Base-by-base conservation (phyloP, 1,140 invertebrate species). In the Chelonus insularis region DNA sequence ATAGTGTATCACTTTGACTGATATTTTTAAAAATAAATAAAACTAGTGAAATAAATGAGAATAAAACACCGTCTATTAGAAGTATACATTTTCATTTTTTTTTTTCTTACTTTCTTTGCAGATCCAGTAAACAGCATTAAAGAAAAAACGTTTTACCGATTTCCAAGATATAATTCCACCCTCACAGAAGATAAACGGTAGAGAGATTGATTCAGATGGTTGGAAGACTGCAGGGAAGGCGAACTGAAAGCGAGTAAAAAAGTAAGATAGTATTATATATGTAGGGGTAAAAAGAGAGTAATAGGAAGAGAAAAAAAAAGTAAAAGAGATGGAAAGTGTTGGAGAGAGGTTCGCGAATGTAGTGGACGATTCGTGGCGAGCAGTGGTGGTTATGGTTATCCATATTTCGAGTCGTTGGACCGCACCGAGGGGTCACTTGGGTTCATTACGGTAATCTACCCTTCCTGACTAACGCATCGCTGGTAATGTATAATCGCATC, bases 401-500 rank as follows among this genome's bases (percentile, higher is more conserved):
- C 69, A 71, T 73, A 76, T 74, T 73, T 74, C 72, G 72, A 74
- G 51, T 73, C 72, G 67, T 68, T 72, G 68, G 67, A 71, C 72
- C 72, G 68, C 66, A 66, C 36, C 36, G 67, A 70, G 69, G 69
- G 69, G 67, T 73, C 62, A 67, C 60, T 62, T 48, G 63, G 73
- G 68, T 72, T 76, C 74, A 74, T 76, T 75, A 75, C 68, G 68
- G 68, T 76, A 74, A 76, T 76, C 74, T 73, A 69, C 72, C 70
- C 72, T 73, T 73, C 67, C 71, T 68, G 70, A 67, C 68, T 73
- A 73, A 74, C 71, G 73, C 73, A 73, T 71, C 73, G 61, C 66
- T 74, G 70, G 71, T 75, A 76, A 74, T 73, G 70, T 69, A 73
- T 73, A 75, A 75, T 74, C 69, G 72, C 65, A 68, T 76, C 72